Conservation (phyloP, 2,113 vertebrate species). For the Paracanthobrama guichenoti region DNA sequence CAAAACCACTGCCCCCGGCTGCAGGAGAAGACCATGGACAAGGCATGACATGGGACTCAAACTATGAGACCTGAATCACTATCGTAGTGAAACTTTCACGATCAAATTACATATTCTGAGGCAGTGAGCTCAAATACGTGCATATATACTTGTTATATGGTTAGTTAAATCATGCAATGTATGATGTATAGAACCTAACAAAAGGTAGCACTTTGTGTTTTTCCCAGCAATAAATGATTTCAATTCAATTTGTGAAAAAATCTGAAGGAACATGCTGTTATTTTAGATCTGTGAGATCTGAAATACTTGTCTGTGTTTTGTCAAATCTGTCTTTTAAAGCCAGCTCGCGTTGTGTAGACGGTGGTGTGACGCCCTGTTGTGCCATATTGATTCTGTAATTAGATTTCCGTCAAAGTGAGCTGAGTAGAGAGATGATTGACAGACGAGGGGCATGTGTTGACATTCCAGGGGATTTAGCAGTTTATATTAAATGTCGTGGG, state of each 20-base stretch:
- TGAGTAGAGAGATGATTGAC: conserved; percentile 11
- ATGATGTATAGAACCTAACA: conserved; percentile 38
- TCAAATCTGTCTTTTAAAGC: conserved; percentile 31
- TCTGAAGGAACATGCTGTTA: conserved; percentile 17
- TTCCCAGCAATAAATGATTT: conserved; percentile 45
- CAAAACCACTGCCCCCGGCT: conserved; percentile 24
- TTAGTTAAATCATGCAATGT: conserved; percentile 44
- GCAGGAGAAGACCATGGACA: not conserved
- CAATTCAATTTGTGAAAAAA: not conserved
- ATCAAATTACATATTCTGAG: conserved; percentile 1
- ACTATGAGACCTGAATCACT: conserved; percentile 18
- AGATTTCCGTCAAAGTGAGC: conserved; percentile 34
- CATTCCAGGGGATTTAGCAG: conserved; percentile 37
- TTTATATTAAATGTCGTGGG: conserved; percentile 2
- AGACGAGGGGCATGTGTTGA: conserved; percentile 23
- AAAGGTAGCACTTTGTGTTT: conserved; percentile 55
- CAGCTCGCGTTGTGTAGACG: conserved; percentile 29
- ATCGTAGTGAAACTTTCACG: conserved; percentile 3
- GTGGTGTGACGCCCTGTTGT: conserved; percentile 31
- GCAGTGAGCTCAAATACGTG: not conserved
- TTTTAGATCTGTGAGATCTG: conserved; percentile 17
- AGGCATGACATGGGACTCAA: conserved; percentile 32
- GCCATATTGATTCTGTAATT: conserved; percentile 34
- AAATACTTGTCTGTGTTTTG: conserved; percentile 17
- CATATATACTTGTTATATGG: conserved; percentile 31